Evolutionary conservation across 2,113 vertebrate genomes (phyloP), one percentile per base, ranked within the genome.

Genomic region (Gadus macrocephalus): DNA sequence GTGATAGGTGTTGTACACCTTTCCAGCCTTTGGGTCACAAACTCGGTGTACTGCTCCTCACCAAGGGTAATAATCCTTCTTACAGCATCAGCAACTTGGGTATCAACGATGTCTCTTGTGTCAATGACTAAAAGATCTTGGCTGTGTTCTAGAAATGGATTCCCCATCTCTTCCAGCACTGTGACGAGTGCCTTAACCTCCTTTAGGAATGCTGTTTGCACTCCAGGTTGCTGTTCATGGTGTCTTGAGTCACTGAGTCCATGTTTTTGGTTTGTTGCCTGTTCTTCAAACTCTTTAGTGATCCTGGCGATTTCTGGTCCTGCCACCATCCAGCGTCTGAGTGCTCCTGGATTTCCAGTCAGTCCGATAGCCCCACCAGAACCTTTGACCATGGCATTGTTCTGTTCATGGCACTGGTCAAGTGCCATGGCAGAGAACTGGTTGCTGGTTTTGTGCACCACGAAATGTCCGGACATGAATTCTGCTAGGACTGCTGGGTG

Each of bases 321-420:
- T 59, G 15, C 56, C 56, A 59, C 56, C 56, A 59, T 59, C 56
- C 56, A 59, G 56, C 15, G 56, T 16, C 17, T 12, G 14, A 59
- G 56, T 16, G 56, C 15, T 64, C 28, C 62, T 64, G 62, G 62
- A 25, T 59, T 59, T 17, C n/a, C 56, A 16, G 56, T 59, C 56
- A 59, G 56, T 12, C 56, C 56, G n/a, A 59, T 17, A 16, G 56
- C 56, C n/a, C 56, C 56, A 59, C 56, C 20, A 20, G 20, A 20
- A 20, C 20, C 20, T 20, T 20, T 20, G 20, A 20, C 20, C 20
- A 20, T 20, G 20, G 20, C 16, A 68, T 68, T 68, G 66, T 56
- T 56, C 66, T 68, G 66, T 15, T 68, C 22, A 56, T 68, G 66
- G 66, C 20, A 68, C 16, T 68, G 66, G 66, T 68, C 66, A 56